Base-by-base conservation (phyloP, 35 echinoderm and acorn worm species). In the Amphiura filiformis region DNA sequence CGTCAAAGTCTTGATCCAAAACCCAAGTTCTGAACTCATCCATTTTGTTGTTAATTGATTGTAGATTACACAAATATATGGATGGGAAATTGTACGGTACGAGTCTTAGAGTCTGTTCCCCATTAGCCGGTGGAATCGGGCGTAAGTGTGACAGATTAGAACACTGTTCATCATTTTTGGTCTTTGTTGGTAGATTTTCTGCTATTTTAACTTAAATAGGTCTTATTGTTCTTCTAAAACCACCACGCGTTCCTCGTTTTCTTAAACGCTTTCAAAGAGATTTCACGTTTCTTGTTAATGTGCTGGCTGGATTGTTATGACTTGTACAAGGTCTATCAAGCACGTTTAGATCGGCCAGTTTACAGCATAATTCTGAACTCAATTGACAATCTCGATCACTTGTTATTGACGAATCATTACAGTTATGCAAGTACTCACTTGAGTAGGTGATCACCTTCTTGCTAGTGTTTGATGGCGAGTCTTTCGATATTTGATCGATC, bases 51-150 rank as follows among this genome's bases (percentile, higher is more conserved):
- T n/a, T n/a, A n/a, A n/a, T 14, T 14, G 31, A 22, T 38, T 13
- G 47, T 57, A 22, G 78, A 82, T 0, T 57, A 37, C 15, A 42
- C 49, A 39, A 82, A 82, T 20, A 37, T 39, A 14, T 31, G 40
- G 13, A 49, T 81, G 12, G 47, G 87, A 15, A 79, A 79, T 56
- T 78, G 87, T 34, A 78, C 33, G 86, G 79, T 65, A n/a, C 81
- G 35, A 38, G 42, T 13, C 23, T 82, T 26, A 38, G 82, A 64
- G 78, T 57, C 20, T 38, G 65, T 32, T 5, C 41, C 1, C 1
- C 39, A 26, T 47, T 14, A 37, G 32, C 38, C 61, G 56, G 34
- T 33, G 36, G 15, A 28, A 35, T 32, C 17, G 32, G 15, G 36
- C 32, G 33, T 23, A 89, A 38, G 34, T 70, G 81, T 56, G n/a